These are phyloP conservation scores for Paratrypauchen microcephalus DNA, from an alignment of 2,797 vertebrate species.

Conservation along the genomic window DNA sequence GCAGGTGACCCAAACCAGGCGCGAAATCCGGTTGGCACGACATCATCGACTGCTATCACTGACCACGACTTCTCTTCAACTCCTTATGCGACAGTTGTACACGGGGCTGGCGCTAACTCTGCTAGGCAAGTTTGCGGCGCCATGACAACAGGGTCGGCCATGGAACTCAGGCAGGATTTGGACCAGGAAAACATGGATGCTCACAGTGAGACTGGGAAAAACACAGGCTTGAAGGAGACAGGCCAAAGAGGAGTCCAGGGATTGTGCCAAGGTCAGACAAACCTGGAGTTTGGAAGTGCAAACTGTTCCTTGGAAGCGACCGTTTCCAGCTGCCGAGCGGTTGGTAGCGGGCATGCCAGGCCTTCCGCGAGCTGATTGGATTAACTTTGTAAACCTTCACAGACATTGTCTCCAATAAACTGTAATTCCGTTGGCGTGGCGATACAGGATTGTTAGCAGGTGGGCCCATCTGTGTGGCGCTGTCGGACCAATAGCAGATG, in stretches of 20 bases:
- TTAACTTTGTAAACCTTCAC: slow-evolving; percentile 66
- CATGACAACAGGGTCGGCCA: slow-evolving; percentile 31
- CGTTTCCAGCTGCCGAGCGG: slow-evolving; percentile 61
- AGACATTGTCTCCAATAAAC: slow-evolving; percentile 60
- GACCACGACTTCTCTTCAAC: slow-evolving; percentile 29
- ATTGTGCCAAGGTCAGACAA: slow-evolving; percentile 59
- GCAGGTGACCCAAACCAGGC: slow-evolving; percentile 55
- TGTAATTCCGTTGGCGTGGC: slow-evolving; percentile 57
- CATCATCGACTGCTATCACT: slow-evolving; percentile 13
- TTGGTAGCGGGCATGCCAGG: slow-evolving; percentile 54
- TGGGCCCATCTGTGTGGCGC: slow-evolving; percentile 56
- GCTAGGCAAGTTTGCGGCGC: slow-evolving; percentile 11
- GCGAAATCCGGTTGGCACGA: slow-evolving; percentile 25
- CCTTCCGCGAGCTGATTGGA: slow-evolving; percentile 77
- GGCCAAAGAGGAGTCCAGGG: slow-evolving; percentile 65
- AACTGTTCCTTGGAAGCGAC: slow-evolving; percentile 51
- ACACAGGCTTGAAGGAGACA: slow-evolving; percentile 51
- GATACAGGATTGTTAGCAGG: slow-evolving; percentile 51
- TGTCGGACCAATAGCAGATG: slow-evolving; percentile 71
- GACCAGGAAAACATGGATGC: slow-evolving; percentile 69
- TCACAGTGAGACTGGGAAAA: slow-evolving; percentile 40
- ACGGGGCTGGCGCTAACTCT: slow-evolving; percentile 14
- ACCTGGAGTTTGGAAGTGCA: slow-evolving; percentile 48
- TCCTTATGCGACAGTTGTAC: slow-evolving; percentile 19
- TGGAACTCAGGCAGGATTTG: slow-evolving; percentile 51